Percentiles rank a stretch among this genome's conserved stretches.
These are phyloP conservation scores for Bombus breviceps DNA, from an alignment of 1,140 invertebrate genomes.

Conservation along the genomic window DNA sequence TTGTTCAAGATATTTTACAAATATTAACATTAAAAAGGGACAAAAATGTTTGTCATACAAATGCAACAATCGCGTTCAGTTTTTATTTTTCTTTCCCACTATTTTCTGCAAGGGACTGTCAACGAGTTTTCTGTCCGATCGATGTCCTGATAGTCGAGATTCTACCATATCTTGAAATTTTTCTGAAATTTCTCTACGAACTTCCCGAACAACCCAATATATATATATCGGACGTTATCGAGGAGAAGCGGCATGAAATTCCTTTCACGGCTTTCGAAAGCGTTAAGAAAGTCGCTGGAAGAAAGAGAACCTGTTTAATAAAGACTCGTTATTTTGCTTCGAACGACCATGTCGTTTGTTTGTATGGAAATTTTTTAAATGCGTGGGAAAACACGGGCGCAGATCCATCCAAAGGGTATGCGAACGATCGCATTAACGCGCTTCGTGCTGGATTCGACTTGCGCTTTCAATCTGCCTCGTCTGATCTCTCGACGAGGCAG, in stretches of 20 bases:
- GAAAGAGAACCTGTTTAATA: slow-evolving; percentile 51
- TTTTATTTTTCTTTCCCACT: no score
- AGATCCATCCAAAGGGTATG: not conserved
- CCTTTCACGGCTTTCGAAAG: slow-evolving; percentile 54
- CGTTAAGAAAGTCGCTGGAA: slow-evolving; percentile 42
- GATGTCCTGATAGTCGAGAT: no score
- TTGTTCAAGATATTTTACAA: no score
- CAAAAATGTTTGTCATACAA: no score
- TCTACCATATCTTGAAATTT: not conserved
- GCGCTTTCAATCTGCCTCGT: not conserved
- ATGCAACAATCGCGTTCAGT: no score
- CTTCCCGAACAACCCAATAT: not conserved
- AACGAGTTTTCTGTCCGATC: no score
- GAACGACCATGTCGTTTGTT: slow-evolving; percentile 24
- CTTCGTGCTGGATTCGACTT: not conserved
- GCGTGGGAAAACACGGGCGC: slow-evolving; percentile 28
- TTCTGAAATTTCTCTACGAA: not conserved
- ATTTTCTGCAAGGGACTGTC: no score
- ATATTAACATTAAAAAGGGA: no score
- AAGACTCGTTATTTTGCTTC: slow-evolving; percentile 50
- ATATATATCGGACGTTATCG: slow-evolving; percentile 24
- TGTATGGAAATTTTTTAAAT: slow-evolving; percentile 41
- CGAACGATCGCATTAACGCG: not conserved
- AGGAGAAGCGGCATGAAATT: slow-evolving; percentile 28
- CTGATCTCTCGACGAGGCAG: not conserved